A percentile compares a stretch with the other conserved stretches of the same genome.
Evolutionary conservation across 2,888 invertebrate species (phyloP).

Genomic region (Caenorhabditis drosophilae): DNA sequence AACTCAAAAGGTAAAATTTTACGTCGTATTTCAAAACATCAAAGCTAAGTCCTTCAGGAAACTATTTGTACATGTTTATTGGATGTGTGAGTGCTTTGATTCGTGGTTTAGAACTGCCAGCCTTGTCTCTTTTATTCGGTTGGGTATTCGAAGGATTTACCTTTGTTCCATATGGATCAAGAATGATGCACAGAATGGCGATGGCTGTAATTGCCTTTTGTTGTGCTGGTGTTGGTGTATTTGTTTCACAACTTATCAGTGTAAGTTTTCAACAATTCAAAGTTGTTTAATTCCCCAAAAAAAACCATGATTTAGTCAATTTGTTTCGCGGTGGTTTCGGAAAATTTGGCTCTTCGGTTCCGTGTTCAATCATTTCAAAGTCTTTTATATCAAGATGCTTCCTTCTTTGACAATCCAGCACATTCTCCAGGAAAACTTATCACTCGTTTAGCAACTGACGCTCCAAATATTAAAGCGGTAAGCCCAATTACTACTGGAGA

Average conservation of each 20-base stretch:
- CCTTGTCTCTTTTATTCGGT: constrained; percentile 70
- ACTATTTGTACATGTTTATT: constrained; percentile 45
- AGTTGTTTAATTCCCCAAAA: not conserved
- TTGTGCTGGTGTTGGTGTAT: constrained; percentile 47
- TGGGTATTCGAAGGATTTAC: constrained; percentile 56
- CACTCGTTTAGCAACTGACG: constrained; percentile 70
- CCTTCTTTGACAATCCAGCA: constrained; percentile 71
- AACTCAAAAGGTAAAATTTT: constrained; percentile 38
- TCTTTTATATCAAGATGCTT: constrained; percentile 70
- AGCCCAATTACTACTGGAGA: no score
- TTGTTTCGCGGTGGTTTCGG: constrained; percentile 53
- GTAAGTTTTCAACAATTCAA: constrained; percentile 30
- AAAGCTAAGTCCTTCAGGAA: constrained; percentile 15
- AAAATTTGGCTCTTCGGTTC: constrained; percentile 60
- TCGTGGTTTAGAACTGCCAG: constrained; percentile 71
- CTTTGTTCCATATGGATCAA: constrained; percentile 39
- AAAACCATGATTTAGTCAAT: constrained; percentile 54
- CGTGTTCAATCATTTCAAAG: constrained; percentile 56
- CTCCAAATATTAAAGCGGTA: constrained; percentile 71
- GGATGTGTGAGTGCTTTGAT: constrained; percentile 59
- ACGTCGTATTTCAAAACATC: not conserved
- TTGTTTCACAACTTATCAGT: constrained; percentile 47
- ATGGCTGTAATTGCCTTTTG: constrained; percentile 52
- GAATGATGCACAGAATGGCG: constrained; percentile 54
- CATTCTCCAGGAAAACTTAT: constrained; percentile 70